Conservation (phyloP, 2,888 invertebrate species). For the Conops quadrifasciatus region DNA sequence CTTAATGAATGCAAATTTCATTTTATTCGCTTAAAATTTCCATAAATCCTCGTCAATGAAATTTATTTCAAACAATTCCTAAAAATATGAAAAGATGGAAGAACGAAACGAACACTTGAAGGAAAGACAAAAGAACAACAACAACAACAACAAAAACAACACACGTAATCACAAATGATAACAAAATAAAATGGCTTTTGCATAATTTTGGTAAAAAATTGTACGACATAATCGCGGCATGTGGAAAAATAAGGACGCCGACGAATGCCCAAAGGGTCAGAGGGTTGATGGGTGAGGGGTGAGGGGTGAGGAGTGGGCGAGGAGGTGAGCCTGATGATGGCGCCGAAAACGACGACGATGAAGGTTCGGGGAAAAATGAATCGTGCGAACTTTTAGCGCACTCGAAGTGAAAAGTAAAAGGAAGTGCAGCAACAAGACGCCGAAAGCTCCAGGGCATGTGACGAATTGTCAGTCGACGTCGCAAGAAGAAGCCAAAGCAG, state of each 20-base stretch:
- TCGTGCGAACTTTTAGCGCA: constrained; percentile 18
- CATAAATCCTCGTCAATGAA: constrained; percentile 20
- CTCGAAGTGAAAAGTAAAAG: neutral
- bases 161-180: neutral
- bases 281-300: neutral
- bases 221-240: constrained; percentile 25
- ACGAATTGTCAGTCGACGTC: neutral
- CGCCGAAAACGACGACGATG: neutral
- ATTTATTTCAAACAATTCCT: neutral
- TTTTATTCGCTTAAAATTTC: constrained; percentile 25
- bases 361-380: neutral
- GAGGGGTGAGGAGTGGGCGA: neutral
- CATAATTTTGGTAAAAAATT: constrained; percentile 20
- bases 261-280: too few relatives aligned
- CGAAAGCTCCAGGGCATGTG: neutral
- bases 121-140: neutral
- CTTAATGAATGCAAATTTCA: constrained; percentile 29
- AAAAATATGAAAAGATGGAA: neutral
- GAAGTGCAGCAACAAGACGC: neutral
- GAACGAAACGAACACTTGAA: neutral
- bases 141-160: constrained; percentile 11
- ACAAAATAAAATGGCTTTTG: constrained; percentile 2
- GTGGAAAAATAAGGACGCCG: neutral
- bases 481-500: neutral
- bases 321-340: neutral